Evolutionary conservation across 2,888 invertebrate genomes (phyloP), one percentile per base, ranked within the genome.

Genomic region (Noctua pronuba): DNA sequence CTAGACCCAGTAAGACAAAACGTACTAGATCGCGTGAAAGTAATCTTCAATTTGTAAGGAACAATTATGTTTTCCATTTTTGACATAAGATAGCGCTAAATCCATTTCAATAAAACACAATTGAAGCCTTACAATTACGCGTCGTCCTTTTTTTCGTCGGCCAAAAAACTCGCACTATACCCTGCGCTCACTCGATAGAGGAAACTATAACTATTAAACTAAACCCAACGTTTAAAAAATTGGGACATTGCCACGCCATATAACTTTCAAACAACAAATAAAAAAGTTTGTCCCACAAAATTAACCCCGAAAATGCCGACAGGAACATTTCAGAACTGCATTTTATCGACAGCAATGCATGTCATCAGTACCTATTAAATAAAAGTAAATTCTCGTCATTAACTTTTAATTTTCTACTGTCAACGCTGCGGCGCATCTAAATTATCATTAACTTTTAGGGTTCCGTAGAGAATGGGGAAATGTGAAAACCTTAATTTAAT

Each of bases 381-480:
- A 65, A 76, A 60, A 80, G 38, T 73, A 84, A 84, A 73, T 80
- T 16, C 21, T 78, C 35, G 13, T 67, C 72, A 72, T 73, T 85
- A 71, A 58, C 16, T 82, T 77, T 77, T 71, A 67, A 77, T 67
- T 82, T 67, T 76, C 55, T 65, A 41, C 79, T 66, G 67, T 38
- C n/a, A 67, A 55, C 28, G 35, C 38, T 58, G 55, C 62, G 35
- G 49, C 31, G 72, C 60, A 58, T 66, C 69, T 73, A 79, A 82
- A 84, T 68, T 84, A 68, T 71, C 66, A 73, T 75, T 81, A 62
- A 66, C 10, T 67, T 68, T 44, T 62, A 68, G 67, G 75, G 62
- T 75, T 68, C 64, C 13, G 35, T n/a, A n/a, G 10, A 66, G 5
- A 58, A 46, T 65, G 13, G 11, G 38, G 16, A 70, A 70, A 41